phyloP scores from a whole-genome alignment of 2,888 invertebrate species.

The Parelbella ahira region DNA sequence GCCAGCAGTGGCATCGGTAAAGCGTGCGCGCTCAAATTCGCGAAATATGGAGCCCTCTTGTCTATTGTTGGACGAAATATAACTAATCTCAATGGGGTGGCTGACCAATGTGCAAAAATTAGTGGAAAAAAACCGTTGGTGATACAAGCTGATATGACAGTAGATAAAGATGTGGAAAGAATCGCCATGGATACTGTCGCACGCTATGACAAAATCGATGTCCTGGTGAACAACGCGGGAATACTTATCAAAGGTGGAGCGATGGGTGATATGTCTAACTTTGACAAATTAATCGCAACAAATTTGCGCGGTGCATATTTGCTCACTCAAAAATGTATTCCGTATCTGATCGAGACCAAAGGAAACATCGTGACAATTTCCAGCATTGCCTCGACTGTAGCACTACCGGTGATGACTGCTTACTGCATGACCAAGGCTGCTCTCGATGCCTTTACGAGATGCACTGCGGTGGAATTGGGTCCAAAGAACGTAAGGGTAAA shows the following conservation, averaged over 20 bases:
- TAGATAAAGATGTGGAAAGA: constrained; percentile 45
- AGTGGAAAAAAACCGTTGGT: constrained; percentile 44
- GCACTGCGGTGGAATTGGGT: constrained; percentile 52
- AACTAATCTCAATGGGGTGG: constrained; percentile 47
- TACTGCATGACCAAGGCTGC: constrained; percentile 68
- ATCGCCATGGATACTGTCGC: constrained; percentile 49
- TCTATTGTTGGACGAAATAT: constrained; percentile 52
- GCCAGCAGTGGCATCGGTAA: constrained; percentile 67
- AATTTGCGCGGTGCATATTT: constrained; percentile 56
- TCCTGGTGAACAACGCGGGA: constrained; percentile 64
- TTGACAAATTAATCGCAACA: constrained; percentile 51
- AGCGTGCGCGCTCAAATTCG: constrained; percentile 52
- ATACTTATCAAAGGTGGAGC: constrained; percentile 39
- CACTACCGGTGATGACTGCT: constrained; percentile 44
- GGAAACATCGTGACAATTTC: constrained; percentile 62
- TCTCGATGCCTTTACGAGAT: constrained; percentile 60
- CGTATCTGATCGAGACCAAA: constrained; percentile 47
- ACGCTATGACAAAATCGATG: constrained; percentile 48
- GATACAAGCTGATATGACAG: constrained; percentile 54
- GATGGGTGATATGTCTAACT: constrained; percentile 41
- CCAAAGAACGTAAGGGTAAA: constrained; percentile 58
- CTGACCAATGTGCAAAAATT: constrained; percentile 45
- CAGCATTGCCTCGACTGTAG: constrained; percentile 48
- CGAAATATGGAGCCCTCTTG: constrained; percentile 49
- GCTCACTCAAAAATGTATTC: constrained; percentile 47